phyloP scores from a whole-genome alignment of 2,888 invertebrate genomes.

The Meghimatium bilineatum region DNA sequence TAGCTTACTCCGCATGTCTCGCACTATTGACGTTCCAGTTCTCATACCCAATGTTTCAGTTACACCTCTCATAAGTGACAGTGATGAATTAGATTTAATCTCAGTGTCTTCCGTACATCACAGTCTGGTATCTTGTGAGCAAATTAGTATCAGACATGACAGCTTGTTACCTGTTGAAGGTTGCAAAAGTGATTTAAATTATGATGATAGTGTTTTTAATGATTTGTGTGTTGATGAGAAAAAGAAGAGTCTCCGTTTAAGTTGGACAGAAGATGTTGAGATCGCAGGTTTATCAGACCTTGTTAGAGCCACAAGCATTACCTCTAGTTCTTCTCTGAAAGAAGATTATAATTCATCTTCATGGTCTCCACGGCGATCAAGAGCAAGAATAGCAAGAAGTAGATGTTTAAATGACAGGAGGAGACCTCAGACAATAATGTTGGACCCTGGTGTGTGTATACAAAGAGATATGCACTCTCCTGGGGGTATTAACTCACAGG shows the following conservation, averaged over 20 bases:
- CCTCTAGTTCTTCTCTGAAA: background rate
- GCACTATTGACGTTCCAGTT: constrained; percentile 27
- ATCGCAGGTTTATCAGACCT: background rate
- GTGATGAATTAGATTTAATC: constrained; percentile 23
- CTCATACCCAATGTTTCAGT: background rate
- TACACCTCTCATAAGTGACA: background rate
- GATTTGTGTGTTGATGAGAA: constrained; percentile 23
- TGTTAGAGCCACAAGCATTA: background rate
- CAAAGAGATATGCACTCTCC: background rate
- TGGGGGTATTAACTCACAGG: constrained; percentile 33
- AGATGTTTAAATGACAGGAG: constrained; percentile 16
- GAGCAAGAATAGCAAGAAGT: constrained; percentile 40
- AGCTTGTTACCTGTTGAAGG: background rate
- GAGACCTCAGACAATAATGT: constrained; percentile 4
- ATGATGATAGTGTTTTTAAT: background rate
- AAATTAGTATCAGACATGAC: background rate
- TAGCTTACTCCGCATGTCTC: constrained; percentile 52
- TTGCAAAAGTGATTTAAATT: background rate
- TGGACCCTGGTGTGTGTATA: background rate
- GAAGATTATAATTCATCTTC: constrained; percentile 12
- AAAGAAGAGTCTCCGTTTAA: constrained; percentile 17
- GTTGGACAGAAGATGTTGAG: background rate
- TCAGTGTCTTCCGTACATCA: background rate
- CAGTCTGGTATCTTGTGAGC: background rate
- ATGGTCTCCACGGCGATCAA: constrained; percentile 36